These are phyloP conservation scores for Eurytemora carolleeae DNA, from an alignment of 1,140 invertebrate species.

Conservation along the genomic window DNA sequence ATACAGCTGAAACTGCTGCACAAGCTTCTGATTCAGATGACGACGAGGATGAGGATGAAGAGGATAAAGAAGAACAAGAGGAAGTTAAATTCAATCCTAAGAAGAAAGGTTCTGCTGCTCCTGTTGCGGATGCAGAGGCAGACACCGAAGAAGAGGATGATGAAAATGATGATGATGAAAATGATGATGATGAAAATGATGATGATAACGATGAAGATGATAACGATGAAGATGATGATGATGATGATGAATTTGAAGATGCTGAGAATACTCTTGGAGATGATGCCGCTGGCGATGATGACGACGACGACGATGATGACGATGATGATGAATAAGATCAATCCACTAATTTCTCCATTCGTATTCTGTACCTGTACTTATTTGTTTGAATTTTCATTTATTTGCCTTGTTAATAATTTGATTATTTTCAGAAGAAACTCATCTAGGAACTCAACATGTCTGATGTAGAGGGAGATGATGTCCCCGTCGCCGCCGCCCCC, in stretches of 20 bases:
- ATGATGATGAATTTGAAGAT: background rate
- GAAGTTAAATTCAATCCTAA: too few relatives aligned
- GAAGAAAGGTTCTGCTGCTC: too few relatives aligned
- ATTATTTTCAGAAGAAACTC: too few relatives aligned
- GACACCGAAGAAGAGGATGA: background rate
- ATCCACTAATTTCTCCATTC: background rate
- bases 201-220: background rate
- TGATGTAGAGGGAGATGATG: constrained; percentile 28
- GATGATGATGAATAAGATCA: constrained; percentile 7
- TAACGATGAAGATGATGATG: background rate
- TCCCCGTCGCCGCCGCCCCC: constrained; percentile 22
- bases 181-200: constrained; percentile 1
- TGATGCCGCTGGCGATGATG: constrained; percentile 5
- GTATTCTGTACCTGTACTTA: background rate
- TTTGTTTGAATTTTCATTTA: background rate
- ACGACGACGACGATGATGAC: background rate
- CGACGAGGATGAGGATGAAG: too few relatives aligned
- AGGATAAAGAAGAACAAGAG: too few relatives aligned
- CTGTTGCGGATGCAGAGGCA: too few relatives aligned
- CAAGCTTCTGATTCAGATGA: too few relatives aligned
- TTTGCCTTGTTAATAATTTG: background rate
- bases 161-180: constrained; percentile 19
- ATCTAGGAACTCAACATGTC: constrained; percentile 22
- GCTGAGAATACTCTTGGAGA: constrained; percentile 18
- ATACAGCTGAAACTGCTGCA: too few relatives aligned